Conservation (phyloP, 35 echinoderm and acorn worm genomes). For the Diadema setosum region DNA sequence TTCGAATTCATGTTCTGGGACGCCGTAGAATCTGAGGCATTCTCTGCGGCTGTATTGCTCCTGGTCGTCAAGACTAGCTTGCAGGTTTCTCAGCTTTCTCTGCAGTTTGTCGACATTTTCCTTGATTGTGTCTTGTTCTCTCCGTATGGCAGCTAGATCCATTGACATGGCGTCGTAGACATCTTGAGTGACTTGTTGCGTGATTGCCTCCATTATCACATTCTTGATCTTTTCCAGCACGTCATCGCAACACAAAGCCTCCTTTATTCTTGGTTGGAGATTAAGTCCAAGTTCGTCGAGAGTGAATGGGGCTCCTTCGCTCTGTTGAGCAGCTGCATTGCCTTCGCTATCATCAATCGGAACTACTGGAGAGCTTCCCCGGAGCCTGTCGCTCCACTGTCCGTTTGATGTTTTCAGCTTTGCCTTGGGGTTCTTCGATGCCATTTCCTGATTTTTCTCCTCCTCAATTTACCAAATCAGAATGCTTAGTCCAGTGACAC, state of each 20-base stretch:
- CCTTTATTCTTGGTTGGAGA: not conserved
- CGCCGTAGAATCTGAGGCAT: not conserved
- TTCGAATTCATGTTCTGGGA: not conserved
- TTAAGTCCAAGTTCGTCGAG: not conserved
- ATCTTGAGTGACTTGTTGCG: not conserved
- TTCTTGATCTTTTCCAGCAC: not conserved
- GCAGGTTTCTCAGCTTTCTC: not conserved
- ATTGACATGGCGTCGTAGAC: too few relatives aligned
- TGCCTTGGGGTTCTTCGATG: not conserved
- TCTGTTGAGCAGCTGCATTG: not conserved
- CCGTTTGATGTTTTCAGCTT: not conserved
- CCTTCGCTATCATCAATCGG: not conserved
- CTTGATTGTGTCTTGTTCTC: not conserved
- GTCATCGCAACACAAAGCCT: not conserved
- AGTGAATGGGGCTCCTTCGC: not conserved
- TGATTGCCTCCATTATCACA: not conserved
- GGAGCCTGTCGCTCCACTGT: not conserved
- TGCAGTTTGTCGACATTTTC: not conserved
- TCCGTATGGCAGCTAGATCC: not conserved
- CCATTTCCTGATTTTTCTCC: not conserved
- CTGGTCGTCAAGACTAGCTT: not conserved
- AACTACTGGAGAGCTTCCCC: not conserved
- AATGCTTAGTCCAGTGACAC: too few relatives aligned
- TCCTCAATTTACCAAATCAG: not conserved
- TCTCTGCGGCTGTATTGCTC: not conserved